These are phyloP conservation scores for Porites cylindrica DNA, from an alignment of 92 coral and sea anemone species.

Conservation along the genomic window DNA sequence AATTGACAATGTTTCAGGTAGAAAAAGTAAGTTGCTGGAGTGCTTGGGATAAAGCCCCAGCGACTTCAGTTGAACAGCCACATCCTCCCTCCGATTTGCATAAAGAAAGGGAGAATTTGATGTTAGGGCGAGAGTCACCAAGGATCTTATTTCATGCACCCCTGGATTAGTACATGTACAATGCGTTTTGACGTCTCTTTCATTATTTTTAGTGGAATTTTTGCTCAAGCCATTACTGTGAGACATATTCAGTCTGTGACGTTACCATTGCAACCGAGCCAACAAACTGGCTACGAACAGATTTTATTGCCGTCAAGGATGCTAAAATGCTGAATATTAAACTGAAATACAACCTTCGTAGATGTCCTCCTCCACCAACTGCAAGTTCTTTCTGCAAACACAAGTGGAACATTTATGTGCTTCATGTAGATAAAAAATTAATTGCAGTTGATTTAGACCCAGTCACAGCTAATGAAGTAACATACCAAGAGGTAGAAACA, in stretches of 20 bases:
- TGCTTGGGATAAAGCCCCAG: too few species aligned
- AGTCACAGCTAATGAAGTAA: not conserved
- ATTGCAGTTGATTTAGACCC: not conserved
- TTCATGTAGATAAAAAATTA: conserved; percentile 33
- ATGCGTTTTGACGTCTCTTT: too few species aligned
- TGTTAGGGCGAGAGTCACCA: too few species aligned
- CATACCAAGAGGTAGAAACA: conserved; percentile 6
- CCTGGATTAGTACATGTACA: too few species aligned
- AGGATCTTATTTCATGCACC: too few species aligned
- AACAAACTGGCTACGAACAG: conserved; percentile 68
- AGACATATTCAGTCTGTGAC: conserved; percentile 56
- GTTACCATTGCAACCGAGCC: conserved; percentile 34
- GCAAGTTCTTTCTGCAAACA: conserved; percentile 42
- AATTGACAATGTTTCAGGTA: too few species aligned
- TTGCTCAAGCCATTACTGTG: not conserved
- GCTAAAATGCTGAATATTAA: conserved; percentile 58
- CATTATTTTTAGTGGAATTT: conserved; percentile 32
- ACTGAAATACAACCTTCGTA: conserved; percentile 47
- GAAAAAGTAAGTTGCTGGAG: too few species aligned
- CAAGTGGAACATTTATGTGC: conserved; percentile 49
- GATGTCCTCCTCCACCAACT: not conserved
- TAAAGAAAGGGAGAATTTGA: too few species aligned
- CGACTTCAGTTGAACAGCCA: too few species aligned
- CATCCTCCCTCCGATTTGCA: too few species aligned
- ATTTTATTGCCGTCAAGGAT: conserved; percentile 52